A percentile compares a stretch with the other conserved stretches of the same genome.
phyloP scores from a whole-genome alignment of 2,888 invertebrate species.

The Conomelus anceps region DNA sequence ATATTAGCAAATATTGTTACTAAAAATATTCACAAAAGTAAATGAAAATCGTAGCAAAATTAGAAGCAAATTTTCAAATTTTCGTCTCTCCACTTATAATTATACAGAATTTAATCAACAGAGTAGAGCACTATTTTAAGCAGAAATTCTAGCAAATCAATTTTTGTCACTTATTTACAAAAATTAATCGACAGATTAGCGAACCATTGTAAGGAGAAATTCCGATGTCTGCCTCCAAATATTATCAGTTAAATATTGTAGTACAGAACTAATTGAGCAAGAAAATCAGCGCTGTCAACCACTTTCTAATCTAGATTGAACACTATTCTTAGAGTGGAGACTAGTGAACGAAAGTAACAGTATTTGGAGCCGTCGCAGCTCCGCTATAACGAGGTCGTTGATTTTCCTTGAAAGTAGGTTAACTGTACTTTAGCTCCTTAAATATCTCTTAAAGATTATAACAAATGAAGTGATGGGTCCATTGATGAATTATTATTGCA shows the following conservation, averaged over 20 bases:
- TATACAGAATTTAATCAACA: too few relatives aligned
- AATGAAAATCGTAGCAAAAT: too few relatives aligned
- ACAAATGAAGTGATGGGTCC: too few relatives aligned
- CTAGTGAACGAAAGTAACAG: neutral
- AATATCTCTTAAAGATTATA: too few relatives aligned
- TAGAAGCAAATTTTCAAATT: too few relatives aligned
- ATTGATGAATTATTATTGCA: too few relatives aligned
- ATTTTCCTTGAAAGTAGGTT: neutral
- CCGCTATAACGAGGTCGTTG: neutral
- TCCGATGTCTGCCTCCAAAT: neutral
- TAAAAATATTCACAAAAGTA: too few relatives aligned
- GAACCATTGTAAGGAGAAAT: neutral
- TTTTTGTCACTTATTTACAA: too few relatives aligned
- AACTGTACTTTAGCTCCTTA: neutral
- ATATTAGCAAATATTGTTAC: too few relatives aligned
- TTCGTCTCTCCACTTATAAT: too few relatives aligned
- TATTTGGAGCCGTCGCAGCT: neutral
- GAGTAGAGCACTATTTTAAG: too few relatives aligned
- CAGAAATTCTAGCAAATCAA: too few relatives aligned
- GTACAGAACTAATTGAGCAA: neutral
- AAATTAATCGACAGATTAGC: neutral
- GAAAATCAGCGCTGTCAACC: neutral
- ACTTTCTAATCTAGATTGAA: neutral
- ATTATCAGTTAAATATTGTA: neutral
- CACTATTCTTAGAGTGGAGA: neutral